Evolutionary conservation across 2,888 invertebrate genomes (phyloP), one percentile per base, ranked within the genome.

Genomic region (Drosophila mimetica): DNA sequence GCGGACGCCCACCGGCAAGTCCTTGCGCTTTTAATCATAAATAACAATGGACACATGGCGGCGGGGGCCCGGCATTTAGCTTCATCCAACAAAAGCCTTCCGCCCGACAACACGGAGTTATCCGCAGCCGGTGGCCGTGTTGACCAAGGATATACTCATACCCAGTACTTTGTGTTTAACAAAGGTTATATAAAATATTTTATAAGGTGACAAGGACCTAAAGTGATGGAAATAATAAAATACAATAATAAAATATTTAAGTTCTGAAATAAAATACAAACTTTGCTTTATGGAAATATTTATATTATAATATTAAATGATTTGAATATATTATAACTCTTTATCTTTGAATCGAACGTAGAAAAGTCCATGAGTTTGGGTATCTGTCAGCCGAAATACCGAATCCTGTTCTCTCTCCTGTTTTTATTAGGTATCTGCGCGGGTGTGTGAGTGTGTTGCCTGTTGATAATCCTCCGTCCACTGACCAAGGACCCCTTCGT

Each of bases 11-110:
- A 51, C 44, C 50, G 71, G 60, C 65, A 70, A 80, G 88, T 81
- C 87, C 86, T 81, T 86, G 84, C 88, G 85, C 85, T 85, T 88
- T 85, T 85, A 88, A 88, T 86, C 84, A 85, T 85, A 85, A 88
- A 88, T 83, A 83, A 83, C 82, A 83, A 83, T 86, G 82, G 86
- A 80, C 88, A 83, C 82, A 88, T 88, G 88, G 77, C 86, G 88
- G 60, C 55, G 36, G 66, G 36, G 71, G 59, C 71, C 52, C 72
- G 63, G 71, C 67, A 47, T 69, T 83, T 88, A 83, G 88, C 86
- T 83, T 79, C 63, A 82, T 48, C 76, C 79, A 82, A 74, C 87
- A 85, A 82, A 86, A 81, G 82, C 85, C 79, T 69, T 73, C 41
- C 71, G 71, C 48, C 71, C 67, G 42, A 39, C 67, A 67, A 63